Evolutionary conservation across 1,140 invertebrate species (phyloP), one percentile per base, ranked within the genome.

Genomic region (Maconellicoccus hirsutus): DNA sequence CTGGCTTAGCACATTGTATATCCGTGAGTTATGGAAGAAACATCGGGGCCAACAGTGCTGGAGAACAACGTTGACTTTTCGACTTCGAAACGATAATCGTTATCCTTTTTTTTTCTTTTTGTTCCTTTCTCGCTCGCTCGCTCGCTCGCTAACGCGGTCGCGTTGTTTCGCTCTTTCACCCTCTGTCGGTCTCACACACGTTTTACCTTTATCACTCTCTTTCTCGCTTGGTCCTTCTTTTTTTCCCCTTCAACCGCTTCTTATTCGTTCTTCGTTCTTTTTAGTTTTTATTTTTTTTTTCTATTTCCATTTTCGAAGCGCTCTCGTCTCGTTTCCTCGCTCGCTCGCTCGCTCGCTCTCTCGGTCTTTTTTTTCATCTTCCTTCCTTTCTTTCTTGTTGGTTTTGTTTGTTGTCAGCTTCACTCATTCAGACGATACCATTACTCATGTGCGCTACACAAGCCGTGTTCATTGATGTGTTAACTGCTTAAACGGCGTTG

Each of bases 401-500:
- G 42, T 6, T 52, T 16, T 52, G 42, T 52, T 16, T 19, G 42
- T 52, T 52, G 42, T 52, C 42, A 52, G 42, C 42, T 16, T 52
- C 42, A 52, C 42, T 16, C 42, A 52, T 52, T 52, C 42, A 52
- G 42, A 52, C 42, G 6, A 52, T 52, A 52, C 42, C 42, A 52
- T 52, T 16, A 52, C 42, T 52, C 42, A 52, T 52, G 42, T 52
- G 21, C 21, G 52, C 52, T 33, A 12, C n/a, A 14, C 61, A 22
- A 23, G 61, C 61, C 22, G 61, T 66, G 61, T 66, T 66, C 61
- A 66, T 66, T 66, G 61, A 66, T 25, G 61, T 66, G 61, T 66
- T 66, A 66, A 66, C 61, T 66, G 22, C 19, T 25, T 66, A 52
- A 52, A 52, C 42, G 42, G 42, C 16, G 42, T 52, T 52, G 42